Percentiles rank a stretch among this genome's conserved stretches.
Conservation (phyloP, 2,888 invertebrate species). For the Drepanosiphum platanoidis region DNA sequence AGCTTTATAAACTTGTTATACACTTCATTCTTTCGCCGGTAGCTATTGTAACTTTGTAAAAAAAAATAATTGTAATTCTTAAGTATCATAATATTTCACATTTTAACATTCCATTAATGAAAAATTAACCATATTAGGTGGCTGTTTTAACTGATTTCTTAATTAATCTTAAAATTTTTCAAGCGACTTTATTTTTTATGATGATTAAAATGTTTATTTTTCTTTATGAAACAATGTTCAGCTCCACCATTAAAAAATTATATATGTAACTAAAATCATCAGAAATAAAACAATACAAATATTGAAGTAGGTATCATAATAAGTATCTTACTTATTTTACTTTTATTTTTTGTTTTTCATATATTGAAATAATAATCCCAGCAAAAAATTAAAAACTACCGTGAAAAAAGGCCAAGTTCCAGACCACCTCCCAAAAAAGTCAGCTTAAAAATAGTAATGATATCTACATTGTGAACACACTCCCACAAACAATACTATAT, state of each 20-base stretch:
- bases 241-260: neutral
- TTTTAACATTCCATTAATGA: neutral
- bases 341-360: too few species aligned
- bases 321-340: too few species aligned
- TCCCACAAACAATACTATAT: too few species aligned
- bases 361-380: too few species aligned
- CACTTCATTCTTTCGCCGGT: neutral
- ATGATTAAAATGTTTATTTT: neutral
- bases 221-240: neutral
- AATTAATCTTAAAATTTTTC: neutral
- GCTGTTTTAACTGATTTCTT: neutral
- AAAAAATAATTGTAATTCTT: slow-evolving; percentile 25
- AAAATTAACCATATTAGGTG: neutral
- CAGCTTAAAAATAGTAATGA: too few species aligned
- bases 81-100: neutral
- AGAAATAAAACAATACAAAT: too few species aligned
- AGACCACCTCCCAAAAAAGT: too few species aligned
- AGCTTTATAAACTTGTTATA: neutral
- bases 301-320: too few species aligned
- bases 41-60: neutral
- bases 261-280: neutral
- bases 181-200: neutral
- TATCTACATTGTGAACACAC: too few species aligned
- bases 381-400: too few species aligned
- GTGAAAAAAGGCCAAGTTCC: too few species aligned